Conservation (phyloP, 2,113 vertebrate species). For the Grammomys surdaster region DNA sequence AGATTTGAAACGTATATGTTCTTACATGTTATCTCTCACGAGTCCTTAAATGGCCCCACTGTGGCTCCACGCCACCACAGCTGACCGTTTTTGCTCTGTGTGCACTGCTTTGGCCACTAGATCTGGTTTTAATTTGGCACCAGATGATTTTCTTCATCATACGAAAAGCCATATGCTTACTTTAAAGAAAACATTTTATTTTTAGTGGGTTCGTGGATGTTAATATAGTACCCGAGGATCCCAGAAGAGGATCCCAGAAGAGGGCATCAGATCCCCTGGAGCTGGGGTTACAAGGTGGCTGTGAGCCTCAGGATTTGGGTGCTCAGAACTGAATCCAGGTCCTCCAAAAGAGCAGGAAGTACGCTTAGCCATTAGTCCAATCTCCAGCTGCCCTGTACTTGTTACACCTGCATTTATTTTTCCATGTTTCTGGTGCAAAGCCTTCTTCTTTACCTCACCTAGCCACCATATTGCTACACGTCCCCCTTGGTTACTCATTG, state of each 20-base stretch:
- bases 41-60: neutral
- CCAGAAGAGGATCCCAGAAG: no score
- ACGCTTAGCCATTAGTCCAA: neutral
- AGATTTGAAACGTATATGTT: no score
- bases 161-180: neutral
- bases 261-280: neutral
- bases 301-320: neutral
- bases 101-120: neutral
- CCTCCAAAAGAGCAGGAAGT: neutral
- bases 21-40: no score
- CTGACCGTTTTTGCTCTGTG: neutral
- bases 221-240: neutral
- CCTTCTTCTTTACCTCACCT: neutral
- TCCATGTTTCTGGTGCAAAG: neutral
- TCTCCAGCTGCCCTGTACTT: neutral
- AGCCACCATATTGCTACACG: neutral
- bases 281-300: neutral
- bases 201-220: neutral
- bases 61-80: neutral
- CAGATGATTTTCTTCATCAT: neutral
- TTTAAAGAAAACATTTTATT: neutral
- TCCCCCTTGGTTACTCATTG: slow-evolving; percentile 35
- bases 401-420: neutral
- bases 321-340: neutral
- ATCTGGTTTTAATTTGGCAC: neutral